phyloP scores from a whole-genome alignment of 2,888 invertebrate species.

The Drosophila suboccidentalis region DNA sequence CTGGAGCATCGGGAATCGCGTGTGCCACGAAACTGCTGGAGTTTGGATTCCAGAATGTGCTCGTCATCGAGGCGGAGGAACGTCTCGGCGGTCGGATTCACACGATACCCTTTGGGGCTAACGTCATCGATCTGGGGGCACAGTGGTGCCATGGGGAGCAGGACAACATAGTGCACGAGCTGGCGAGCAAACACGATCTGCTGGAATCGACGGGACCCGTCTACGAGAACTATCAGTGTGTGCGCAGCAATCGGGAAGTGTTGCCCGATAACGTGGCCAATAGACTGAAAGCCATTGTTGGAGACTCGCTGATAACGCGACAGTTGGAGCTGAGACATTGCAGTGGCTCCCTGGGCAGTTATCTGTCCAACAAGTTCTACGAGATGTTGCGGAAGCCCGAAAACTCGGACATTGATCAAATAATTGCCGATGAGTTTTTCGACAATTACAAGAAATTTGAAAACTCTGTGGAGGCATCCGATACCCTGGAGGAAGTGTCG shows the following conservation, averaged over 20 bases:
- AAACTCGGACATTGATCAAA: slow-evolving; percentile 84
- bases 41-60: slow-evolving; percentile 86
- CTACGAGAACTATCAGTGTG: slow-evolving; percentile 83
- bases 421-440: slow-evolving; percentile 86
- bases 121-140: slow-evolving; percentile 85
- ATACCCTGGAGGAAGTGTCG: slow-evolving; percentile 89
- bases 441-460: slow-evolving; percentile 88
- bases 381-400: slow-evolving; percentile 81
- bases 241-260: slow-evolving; percentile 84
- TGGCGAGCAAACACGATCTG: slow-evolving; percentile 82
- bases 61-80: slow-evolving; percentile 88
- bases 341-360: slow-evolving; percentile 83
- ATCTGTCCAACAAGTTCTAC: slow-evolving; percentile 82
- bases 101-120: slow-evolving; percentile 87
- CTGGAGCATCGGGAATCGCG: slow-evolving; percentile 86
- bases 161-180: slow-evolving; percentile 85
- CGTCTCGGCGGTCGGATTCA: slow-evolving; percentile 89
- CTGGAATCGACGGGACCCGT: slow-evolving; percentile 83
- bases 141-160: slow-evolving; percentile 86
- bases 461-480: slow-evolving; percentile 87
- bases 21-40: slow-evolving; percentile 85
- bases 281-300: slow-evolving; percentile 85
- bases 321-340: slow-evolving; percentile 82
- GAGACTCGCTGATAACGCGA: slow-evolving; percentile 84
- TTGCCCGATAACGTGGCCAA: slow-evolving; percentile 84